Conservation (phyloP, 2,888 invertebrate genomes). For the Nomada goodeniana region DNA sequence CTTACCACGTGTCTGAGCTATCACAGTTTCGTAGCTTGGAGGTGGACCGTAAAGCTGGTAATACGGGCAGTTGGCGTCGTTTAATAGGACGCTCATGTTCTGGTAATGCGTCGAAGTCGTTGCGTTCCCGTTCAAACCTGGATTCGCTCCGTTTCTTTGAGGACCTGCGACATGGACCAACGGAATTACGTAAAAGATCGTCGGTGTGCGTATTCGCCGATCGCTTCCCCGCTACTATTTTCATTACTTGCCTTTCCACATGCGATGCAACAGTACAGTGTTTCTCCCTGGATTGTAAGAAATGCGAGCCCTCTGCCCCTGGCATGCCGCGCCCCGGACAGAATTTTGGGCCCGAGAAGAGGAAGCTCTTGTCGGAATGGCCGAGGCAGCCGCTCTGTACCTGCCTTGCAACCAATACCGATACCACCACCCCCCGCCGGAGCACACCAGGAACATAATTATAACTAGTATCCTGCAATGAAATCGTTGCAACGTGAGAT, state of each 20-base stretch:
- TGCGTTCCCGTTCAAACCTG: constrained; percentile 71
- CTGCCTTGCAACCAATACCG: constrained; percentile 85
- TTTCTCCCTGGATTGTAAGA: constrained; percentile 83
- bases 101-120: constrained; percentile 80
- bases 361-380: constrained; percentile 78
- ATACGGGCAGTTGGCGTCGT: constrained; percentile 83
- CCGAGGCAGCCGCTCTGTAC: constrained; percentile 80
- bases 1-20: constrained; percentile 82
- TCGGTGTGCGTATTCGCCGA: background rate
- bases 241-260: constrained; percentile 82
- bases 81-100: constrained; percentile 81
- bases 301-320: constrained; percentile 82
- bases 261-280: constrained; percentile 83
- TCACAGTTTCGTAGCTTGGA: constrained; percentile 85
- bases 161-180: constrained; percentile 71
- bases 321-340: constrained; percentile 77
- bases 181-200: no score
- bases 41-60: constrained; percentile 85
- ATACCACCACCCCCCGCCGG: constrained; percentile 86
- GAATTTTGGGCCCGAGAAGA: constrained; percentile 76
- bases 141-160: constrained; percentile 76
- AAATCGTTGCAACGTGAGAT: background rate
- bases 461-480: constrained; percentile 85
- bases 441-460: constrained; percentile 86
- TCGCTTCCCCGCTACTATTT: background rate